phyloP scores from a whole-genome alignment of 2,113 vertebrate species.

The Cyanoderma ruficeps region DNA sequence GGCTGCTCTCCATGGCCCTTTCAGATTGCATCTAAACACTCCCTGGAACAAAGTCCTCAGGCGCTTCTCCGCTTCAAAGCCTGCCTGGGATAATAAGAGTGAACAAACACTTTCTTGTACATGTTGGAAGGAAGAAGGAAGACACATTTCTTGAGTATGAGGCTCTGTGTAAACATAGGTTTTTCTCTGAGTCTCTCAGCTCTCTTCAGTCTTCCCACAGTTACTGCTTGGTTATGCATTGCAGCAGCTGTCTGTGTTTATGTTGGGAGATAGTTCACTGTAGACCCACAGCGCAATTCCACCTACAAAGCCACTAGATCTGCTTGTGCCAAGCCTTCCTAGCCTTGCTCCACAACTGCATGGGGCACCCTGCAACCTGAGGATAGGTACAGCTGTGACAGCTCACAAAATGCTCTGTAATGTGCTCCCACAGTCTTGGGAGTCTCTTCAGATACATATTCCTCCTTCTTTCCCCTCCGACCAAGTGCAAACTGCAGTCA shows the following conservation, averaged over 20 bases:
- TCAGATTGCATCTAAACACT: slow-evolving; percentile 63
- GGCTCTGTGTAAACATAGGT: not conserved
- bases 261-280: not conserved
- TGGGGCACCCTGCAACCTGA: not conserved
- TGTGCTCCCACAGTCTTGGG: not conserved
- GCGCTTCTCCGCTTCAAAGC: slow-evolving; percentile 58
- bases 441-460: not conserved
- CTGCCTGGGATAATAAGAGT: slow-evolving; percentile 18
- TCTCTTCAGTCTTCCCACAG: not conserved
- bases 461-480: not conserved
- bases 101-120: slow-evolving; percentile 22
- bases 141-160: not conserved
- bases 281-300: not conserved
- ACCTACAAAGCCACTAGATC: not conserved
- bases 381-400: not conserved
- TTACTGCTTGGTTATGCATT: not conserved
- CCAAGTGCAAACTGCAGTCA: not conserved
- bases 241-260: not conserved
- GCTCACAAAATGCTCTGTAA: not conserved
- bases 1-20: slow-evolving; percentile 30
- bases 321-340: not conserved
- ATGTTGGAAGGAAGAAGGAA: not conserved
- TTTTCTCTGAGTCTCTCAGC: not conserved
- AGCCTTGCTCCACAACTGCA: not conserved
- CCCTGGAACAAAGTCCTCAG: slow-evolving; percentile 67